Conservation (phyloP, 2,888 invertebrate species). For the Bursaphelenchus okinawaensis region DNA sequence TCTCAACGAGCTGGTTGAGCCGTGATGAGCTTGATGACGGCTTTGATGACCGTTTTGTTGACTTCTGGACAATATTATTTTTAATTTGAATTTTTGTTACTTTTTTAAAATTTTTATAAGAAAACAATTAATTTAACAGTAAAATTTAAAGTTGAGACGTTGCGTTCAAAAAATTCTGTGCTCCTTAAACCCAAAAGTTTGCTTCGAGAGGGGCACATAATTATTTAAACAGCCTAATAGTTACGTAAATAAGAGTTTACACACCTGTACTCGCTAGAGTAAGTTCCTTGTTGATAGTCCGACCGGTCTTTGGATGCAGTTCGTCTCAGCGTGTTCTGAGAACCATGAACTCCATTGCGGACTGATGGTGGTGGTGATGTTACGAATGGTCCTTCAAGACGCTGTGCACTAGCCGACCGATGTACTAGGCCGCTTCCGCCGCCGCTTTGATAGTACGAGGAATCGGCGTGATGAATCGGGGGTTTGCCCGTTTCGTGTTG, state of each 20-base stretch:
- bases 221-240: too few relatives aligned
- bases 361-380: constrained; percentile 30
- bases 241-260: too few relatives aligned
- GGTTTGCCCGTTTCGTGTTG: constrained; percentile 40
- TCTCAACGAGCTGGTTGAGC: constrained; percentile 20
- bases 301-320: neutral
- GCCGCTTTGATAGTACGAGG: constrained; percentile 13
- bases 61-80: neutral
- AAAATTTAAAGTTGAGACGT: too few relatives aligned
- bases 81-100: too few relatives aligned
- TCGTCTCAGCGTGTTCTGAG: neutral
- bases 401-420: neutral
- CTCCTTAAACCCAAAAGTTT: neutral
- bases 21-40: constrained; percentile 11
- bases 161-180: too few relatives aligned
- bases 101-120: too few relatives aligned
- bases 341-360: constrained; percentile 22
- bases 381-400: constrained; percentile 20
- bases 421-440: constrained; percentile 7
- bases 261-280: neutral
- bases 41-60: constrained; percentile 9
- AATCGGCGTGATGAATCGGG: constrained; percentile 9
- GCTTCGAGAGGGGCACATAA: too few relatives aligned
- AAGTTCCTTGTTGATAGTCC: neutral
- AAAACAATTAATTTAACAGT: too few relatives aligned